Conservation (phyloP, 2,113 vertebrate genomes). For the Tauraco erythrolophus region DNA sequence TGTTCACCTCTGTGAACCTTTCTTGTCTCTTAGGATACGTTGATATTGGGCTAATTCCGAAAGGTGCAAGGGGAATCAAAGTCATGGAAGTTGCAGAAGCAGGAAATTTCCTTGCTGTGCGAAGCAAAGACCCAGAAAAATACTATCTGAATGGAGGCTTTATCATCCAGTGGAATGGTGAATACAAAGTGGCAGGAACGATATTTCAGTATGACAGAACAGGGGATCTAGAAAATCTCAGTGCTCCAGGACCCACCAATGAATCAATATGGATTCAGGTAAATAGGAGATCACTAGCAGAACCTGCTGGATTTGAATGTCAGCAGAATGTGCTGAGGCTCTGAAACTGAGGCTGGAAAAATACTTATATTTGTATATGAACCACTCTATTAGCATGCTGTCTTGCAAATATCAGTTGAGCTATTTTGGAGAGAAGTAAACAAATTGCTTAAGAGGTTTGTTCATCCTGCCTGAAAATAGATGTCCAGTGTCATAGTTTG, state of each 20-base stretch:
- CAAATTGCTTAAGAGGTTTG: neutral
- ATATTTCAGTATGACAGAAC: conserved; percentile 91
- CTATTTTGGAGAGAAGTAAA: neutral
- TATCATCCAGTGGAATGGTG: conserved; percentile 98
- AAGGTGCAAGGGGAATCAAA: conserved; percentile 92
- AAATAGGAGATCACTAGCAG: neutral
- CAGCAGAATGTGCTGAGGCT: neutral
- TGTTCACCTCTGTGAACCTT: neutral
- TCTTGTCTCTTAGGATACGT: conserved; percentile 84
- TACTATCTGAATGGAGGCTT: conserved; percentile 95
- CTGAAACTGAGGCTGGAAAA: neutral
- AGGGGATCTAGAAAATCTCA: conserved; percentile 93
- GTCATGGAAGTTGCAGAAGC: conserved; percentile 89
- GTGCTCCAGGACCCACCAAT: conserved; percentile 90
- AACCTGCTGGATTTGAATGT: neutral
- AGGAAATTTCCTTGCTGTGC: conserved; percentile 93
- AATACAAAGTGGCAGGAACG: conserved; percentile 91
- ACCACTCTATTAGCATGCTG: neutral
- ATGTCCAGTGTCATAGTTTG: neutral
- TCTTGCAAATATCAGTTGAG: neutral
- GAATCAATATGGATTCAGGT: conserved; percentile 95
- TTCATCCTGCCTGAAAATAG: neutral
- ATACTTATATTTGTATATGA: accelerated
- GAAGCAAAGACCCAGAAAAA: conserved; percentile 84
- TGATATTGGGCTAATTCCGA: conserved; percentile 93